phyloP scores from a whole-genome alignment of 2,888 invertebrate genomes.

The Aspidapion aeneum region DNA sequence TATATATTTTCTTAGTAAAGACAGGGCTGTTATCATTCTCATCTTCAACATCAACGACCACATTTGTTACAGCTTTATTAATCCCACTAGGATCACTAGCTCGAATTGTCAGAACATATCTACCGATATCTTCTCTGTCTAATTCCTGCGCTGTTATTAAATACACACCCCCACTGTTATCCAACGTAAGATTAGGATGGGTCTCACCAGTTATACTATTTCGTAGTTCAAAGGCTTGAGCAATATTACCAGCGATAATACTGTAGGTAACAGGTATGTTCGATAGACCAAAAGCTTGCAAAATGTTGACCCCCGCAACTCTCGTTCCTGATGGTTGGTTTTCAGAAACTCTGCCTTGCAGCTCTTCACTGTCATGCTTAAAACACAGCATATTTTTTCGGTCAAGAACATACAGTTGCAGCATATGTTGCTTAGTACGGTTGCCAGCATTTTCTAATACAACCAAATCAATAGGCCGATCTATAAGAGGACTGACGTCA shows the following conservation, averaged over 20 bases:
- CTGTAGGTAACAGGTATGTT: constrained; percentile 73
- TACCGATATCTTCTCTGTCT: constrained; percentile 71
- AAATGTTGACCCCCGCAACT: constrained; percentile 66
- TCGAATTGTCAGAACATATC: constrained; percentile 73
- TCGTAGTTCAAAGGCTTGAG: constrained; percentile 69
- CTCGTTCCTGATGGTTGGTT: constrained; percentile 70
- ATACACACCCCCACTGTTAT: constrained; percentile 61
- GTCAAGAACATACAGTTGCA: constrained; percentile 81
- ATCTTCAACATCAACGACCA: constrained; percentile 73
- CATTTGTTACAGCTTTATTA: constrained; percentile 76
- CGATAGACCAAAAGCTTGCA: constrained; percentile 67
- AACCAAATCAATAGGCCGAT: constrained; percentile 76
- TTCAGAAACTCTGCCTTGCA: constrained; percentile 71
- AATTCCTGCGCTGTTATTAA: constrained; percentile 72
- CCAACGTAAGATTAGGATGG: constrained; percentile 50
- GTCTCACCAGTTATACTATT: constrained; percentile 52
- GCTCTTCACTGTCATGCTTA: constrained; percentile 58
- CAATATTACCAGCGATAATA: constrained; percentile 74
- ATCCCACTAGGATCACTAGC: constrained; percentile 77
- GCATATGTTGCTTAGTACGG: constrained; percentile 72
- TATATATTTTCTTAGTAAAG: constrained; percentile 74
- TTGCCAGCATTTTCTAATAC: constrained; percentile 80
- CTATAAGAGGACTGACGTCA: constrained; percentile 76
- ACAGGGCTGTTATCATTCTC: constrained; percentile 91
- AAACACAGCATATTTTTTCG: constrained; percentile 79